Evolutionary conservation across 2,888 invertebrate genomes (phyloP), one percentile per base, ranked within the genome.

Genomic region (Polymixis lichenea): DNA sequence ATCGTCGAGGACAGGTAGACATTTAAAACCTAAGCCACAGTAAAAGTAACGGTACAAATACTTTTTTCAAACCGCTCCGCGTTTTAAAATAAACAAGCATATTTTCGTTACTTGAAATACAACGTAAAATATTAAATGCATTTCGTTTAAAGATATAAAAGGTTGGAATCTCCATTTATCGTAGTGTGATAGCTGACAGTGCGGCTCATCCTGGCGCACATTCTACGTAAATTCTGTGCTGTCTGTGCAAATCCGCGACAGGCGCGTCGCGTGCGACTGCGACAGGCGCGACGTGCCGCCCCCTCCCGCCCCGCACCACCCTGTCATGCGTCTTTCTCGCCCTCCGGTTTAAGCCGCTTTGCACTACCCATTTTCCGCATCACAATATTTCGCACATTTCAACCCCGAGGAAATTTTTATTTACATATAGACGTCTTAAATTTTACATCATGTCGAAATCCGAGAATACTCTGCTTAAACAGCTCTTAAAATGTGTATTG

Each of bases 361-460:
- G 73, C 87, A 78, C 80, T 85, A 80, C 86, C 80, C 69, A 86
- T 87, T 88, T 86, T 84, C 73, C 84, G 75, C 80, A 80, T 84
- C 80, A 82, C 75, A 86, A 87, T 86, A 86, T 86, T 78, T 80
- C 83, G 72, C 83, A 80, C 86, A 86, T 83, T 85, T 82, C 73
- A 67, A 77, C 75, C 77, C 25, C 67, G 72, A 77, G 68, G 79
- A 78, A 60, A 65, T 76, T 80, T 84, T 84, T 84, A 80, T 86
- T 87, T 80, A 82, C 78, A 84, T 86, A 82, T 76, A 77, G 72
- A 70, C 73, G 75, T 76, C 80, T 80, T 78, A 80, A 70, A 78
- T 80, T 86, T 86, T 80, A 86, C 78, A 86, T 84, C 74, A 78
- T 66, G 56, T 55, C 72, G 55, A 78, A 75, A 86, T 87, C 76